These are phyloP conservation scores for Drosophila lacicola DNA, from an alignment of 2,888 invertebrate species.

Conservation along the genomic window DNA sequence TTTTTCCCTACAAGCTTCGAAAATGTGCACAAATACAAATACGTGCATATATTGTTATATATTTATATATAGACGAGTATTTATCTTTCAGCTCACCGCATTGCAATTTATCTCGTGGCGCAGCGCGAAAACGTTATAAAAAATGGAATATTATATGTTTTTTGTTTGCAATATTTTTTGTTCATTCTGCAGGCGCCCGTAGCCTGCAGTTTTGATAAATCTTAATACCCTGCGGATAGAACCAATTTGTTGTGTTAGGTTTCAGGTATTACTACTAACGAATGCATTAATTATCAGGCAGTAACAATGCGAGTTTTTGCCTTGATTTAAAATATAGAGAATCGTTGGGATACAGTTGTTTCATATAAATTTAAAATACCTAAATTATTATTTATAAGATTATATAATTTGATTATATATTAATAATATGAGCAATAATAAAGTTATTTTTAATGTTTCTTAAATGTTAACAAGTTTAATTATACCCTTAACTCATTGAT, in stretches of 20 bases:
- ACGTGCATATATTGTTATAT: not conserved
- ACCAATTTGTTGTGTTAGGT: not conserved
- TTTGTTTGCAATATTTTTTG: constrained; percentile 21
- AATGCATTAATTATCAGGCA: not conserved
- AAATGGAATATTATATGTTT: constrained; percentile 13
- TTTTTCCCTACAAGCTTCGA: constrained; percentile 47
- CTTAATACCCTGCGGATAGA: constrained; percentile 6
- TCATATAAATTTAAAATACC: too few species aligned
- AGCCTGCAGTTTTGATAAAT: constrained; percentile 1
- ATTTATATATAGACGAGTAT: not conserved
- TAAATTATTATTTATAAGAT: too few species aligned
- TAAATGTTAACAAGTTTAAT: too few species aligned
- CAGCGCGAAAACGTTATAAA: not conserved
- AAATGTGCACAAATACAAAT: constrained; percentile 31
- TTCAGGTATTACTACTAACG: constrained; percentile 2
- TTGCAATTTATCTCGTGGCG: constrained; percentile 28
- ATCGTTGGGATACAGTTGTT: too few species aligned
- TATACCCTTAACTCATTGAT: too few species aligned
- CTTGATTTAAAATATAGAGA: not conserved
- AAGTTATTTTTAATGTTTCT: too few species aligned
- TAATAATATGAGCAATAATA: too few species aligned
- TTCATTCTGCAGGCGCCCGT: constrained; percentile 13
- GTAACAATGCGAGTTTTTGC: not conserved
- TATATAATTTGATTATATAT: too few species aligned
- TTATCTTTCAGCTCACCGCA: constrained; percentile 27